phyloP scores from a whole-genome alignment of 2,888 invertebrate genomes.

The Galerucella nymphaeae region DNA sequence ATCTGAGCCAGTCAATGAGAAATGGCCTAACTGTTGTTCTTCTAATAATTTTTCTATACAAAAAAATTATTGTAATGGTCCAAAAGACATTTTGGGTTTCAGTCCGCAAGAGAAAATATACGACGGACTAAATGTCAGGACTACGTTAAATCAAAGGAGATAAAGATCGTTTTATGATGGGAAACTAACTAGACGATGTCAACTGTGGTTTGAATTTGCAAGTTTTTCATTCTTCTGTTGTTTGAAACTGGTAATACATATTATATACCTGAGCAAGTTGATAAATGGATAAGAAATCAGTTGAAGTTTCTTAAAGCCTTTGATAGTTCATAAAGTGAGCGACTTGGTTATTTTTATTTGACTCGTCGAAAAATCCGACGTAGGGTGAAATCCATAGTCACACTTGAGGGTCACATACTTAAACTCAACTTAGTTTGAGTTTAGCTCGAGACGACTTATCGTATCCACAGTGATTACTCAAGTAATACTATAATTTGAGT shows the following conservation, averaged over 20 bases:
- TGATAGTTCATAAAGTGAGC: no score
- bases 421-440: no score
- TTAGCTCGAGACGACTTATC: no score
- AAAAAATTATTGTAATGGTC: conserved; percentile 16
- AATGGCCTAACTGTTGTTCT: background rate
- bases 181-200: conserved; percentile 35
- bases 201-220: conserved; percentile 30
- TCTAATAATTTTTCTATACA: background rate
- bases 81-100: conserved; percentile 36
- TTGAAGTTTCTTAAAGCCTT: background rate
- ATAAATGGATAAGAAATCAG: conserved; percentile 13
- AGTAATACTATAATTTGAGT: no score
- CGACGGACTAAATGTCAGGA: conserved; percentile 44
- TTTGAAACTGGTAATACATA: conserved; percentile 16
- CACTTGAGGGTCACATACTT: no score
- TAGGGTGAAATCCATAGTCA: no score
- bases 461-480: no score
- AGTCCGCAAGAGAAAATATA: conserved; percentile 38
- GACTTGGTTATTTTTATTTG: no score
- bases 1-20: no score
- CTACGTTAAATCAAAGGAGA: conserved; percentile 44
- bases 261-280: background rate
- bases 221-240: conserved; percentile 21
- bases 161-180: conserved; percentile 37
- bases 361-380: no score